Percentiles rank a stretch among this genome's conserved stretches.
These are phyloP conservation scores for Falco rusticolus DNA, from an alignment of 2,797 vertebrate species.

Conservation along the genomic window DNA sequence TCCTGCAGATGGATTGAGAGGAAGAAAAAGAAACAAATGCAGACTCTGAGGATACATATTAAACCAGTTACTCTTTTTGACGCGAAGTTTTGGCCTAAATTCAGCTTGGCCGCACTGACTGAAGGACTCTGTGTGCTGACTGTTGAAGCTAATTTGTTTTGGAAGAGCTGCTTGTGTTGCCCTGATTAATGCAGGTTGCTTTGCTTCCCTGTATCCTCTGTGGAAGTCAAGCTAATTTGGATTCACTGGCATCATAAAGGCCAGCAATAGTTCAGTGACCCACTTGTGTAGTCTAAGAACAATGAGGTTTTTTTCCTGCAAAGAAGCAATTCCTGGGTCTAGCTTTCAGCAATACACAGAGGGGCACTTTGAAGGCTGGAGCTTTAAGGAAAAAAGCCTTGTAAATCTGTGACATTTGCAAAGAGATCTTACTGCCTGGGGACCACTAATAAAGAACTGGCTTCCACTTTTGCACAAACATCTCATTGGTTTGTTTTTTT, in stretches of 20 bases:
- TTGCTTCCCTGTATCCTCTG: neutral
- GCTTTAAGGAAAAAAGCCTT: neutral
- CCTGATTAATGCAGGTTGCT: neutral
- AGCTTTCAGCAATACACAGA: neutral
- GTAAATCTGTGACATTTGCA: neutral
- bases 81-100: neutral
- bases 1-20: neutral
- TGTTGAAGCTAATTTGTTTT: constrained; percentile 21
- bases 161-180: constrained; percentile 15
- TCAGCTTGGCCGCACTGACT: constrained; percentile 1
- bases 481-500: neutral
- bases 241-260: neutral
- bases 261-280: constrained; percentile 24
- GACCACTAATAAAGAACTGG: neutral
- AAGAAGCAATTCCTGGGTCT: neutral
- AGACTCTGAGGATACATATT: neutral
- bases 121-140: constrained; percentile 19
- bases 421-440: neutral
- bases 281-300: neutral
- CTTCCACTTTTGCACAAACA: neutral
- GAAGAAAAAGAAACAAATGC: neutral
- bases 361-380: neutral
- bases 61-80: constrained; percentile 11
- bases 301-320: neutral
- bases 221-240: constrained; percentile 33